Conservation (phyloP, 2,888 invertebrate species). For the Drosophila neonasuta region DNA sequence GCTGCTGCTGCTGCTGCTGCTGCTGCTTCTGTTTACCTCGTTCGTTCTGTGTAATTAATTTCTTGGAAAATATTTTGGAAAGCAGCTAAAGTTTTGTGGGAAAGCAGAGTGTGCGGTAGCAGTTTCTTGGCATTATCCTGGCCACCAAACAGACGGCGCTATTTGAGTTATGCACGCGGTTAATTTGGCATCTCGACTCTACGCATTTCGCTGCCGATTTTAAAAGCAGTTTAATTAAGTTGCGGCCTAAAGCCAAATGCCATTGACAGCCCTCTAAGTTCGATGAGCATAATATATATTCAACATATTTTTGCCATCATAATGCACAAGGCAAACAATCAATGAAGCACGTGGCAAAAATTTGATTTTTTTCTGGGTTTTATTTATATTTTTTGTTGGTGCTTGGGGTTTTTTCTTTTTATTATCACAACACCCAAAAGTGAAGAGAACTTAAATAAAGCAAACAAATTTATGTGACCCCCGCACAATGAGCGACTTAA, state of each 20-base stretch:
- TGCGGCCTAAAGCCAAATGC: constrained; percentile 27
- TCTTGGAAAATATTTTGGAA: constrained; percentile 64
- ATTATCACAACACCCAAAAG: constrained; percentile 50
- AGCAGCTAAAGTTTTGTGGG: constrained; percentile 27
- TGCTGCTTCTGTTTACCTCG: constrained; percentile 17
- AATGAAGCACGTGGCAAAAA: constrained; percentile 37
- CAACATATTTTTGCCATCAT: neutral
- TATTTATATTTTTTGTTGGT: neutral
- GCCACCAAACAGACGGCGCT: constrained; percentile 16
- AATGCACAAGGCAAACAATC: constrained; percentile 51
- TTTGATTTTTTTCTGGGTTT: constrained; percentile 9
- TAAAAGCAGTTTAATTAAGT: constrained; percentile 63
- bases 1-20: too few species aligned
- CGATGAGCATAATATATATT: constrained; percentile 36
- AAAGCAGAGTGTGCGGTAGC: constrained; percentile 46
- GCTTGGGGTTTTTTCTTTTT: constrained; percentile 22
- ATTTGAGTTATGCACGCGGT: constrained; percentile 68
- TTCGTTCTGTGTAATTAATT: constrained; percentile 67
- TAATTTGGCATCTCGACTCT: constrained; percentile 39
- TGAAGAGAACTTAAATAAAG: constrained; percentile 68
- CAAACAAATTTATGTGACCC: constrained; percentile 69
- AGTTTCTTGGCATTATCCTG: constrained; percentile 37
- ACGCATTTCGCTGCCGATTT: constrained; percentile 27
- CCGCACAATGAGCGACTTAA: constrained; percentile 16
- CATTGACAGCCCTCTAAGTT: constrained; percentile 31